Base-by-base conservation (phyloP, 2,113 vertebrate genomes). In the Microcebus lehilahytsara region DNA sequence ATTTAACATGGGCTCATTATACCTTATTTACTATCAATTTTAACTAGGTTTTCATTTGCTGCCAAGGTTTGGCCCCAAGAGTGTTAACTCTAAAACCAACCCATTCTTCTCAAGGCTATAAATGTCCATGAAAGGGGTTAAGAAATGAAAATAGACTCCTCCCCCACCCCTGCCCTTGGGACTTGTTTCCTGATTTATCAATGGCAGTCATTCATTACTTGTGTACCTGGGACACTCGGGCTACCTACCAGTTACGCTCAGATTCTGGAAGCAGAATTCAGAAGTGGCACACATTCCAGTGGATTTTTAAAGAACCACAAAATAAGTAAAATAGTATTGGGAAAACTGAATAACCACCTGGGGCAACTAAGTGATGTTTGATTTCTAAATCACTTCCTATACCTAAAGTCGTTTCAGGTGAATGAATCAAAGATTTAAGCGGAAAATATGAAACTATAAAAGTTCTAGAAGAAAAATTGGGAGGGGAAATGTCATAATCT, bases 41-140 rank as follows among this genome's bases (percentile, higher is more conserved):
- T 95, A 97, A 97, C 74, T 95, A 97, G 87, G 89, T 96, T 98
- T 97, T 96, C 95, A 95, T 88, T 97, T 97, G 96, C 95, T 98
- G 96, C 64, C 60, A 96, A 92, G 96, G 16, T 84, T 90, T 91
- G 93, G 37, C 71, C 96, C 89, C 93, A 98, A 95, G 87, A 95
- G 95, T 96, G 95, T 97, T 93, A 97, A 87, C 74, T 72, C 91
- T 80, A 74, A 79, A 89, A 80, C 78, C 97, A 98, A 97, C 46
- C 40, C 77, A 97, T 97, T 91, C 84, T 97, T 95, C 91, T 95
- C 72, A 79, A 97, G 71, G 71, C 37, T 97, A 75, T 51, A 85
- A 95, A 97, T 93, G 25, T 83, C 78, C 37, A n/a, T 77, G 69
- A 92, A 97, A 74, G 13, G 90, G 49, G n/a, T 86, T 88, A 96